Evolutionary conservation across 2,113 vertebrate genomes (phyloP), one percentile per base, ranked within the genome.

Genomic region (Apeltes quadracus): DNA sequence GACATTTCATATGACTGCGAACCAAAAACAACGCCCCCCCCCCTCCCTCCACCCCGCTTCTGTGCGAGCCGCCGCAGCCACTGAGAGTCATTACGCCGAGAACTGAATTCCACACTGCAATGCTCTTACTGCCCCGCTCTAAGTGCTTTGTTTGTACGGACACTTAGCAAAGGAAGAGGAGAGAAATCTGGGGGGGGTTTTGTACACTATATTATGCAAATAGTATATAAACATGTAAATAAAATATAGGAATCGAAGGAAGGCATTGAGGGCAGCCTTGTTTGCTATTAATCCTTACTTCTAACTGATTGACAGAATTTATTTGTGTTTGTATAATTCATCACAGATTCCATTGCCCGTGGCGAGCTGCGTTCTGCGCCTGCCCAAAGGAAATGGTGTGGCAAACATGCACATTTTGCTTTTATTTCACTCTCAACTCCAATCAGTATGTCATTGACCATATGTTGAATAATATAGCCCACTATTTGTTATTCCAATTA

Each of bases 1-100:
- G 92, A 92, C 92, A 93, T 91, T 93, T 93, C 87, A 86, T 88
- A 91, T 84, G 88, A 91, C 91, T 87, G 84, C 88, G 84, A 92
- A 93, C 89, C 89, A 90, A 89, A 91, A 85, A 84, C 82, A 88
- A 87, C 86, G 79, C 87, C 59, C 87, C 75, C 82, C 84, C n/a
- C n/a, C n/a, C n/a, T n/a, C n/a, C n/a, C n/a, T n/a, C n/a, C n/a
- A n/a, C n/a, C n/a, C n/a, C n/a, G n/a, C n/a, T n/a, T n/a, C n/a
- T 58, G 58, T 83, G 81, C 57, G 85, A 91, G 83, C 84, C 59
- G 78, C 84, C 62, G 79, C 85, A 85, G 89, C 88, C 87, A 84
- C 76, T 46, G 71, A 83, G 87, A 90, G 90, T 91, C 86, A 86
- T 90, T 88, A 86, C 80, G 74, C 87, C 80, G 82, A 81, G 76